Percentiles rank a stretch among this genome's conserved stretches.
Conservation (phyloP, 2,113 vertebrate genomes). For the Riparia riparia region DNA sequence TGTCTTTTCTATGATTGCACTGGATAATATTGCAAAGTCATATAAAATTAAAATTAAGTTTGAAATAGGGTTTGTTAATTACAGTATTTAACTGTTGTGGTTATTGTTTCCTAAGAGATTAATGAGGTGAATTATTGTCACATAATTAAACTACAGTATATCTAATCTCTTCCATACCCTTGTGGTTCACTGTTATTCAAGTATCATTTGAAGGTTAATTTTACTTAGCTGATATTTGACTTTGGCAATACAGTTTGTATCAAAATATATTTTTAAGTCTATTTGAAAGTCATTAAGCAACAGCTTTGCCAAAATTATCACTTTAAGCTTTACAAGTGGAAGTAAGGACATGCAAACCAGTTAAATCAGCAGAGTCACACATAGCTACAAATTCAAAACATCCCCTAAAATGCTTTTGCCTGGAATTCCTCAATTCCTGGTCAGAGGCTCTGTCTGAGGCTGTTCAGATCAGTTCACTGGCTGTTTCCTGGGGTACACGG, state of each 20-base stretch:
- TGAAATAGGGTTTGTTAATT: constrained; percentile 79
- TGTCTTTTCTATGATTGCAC: constrained; percentile 53
- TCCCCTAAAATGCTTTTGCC: neutral
- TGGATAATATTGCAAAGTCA: constrained; percentile 65
- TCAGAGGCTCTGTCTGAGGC: neutral
- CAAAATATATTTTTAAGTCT: constrained; percentile 78
- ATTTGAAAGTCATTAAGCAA: constrained; percentile 73
- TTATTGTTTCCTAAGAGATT: constrained; percentile 84
- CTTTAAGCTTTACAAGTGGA: neutral
- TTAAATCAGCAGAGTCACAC: neutral
- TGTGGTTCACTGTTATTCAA: constrained; percentile 73
- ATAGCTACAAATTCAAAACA: neutral
- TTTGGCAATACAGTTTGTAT: constrained; percentile 69
- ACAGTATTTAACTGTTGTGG: constrained; percentile 78
- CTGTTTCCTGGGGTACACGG: neutral
- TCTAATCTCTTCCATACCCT: constrained; percentile 78
- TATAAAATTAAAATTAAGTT: constrained; percentile 78
- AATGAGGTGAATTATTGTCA: constrained; percentile 84
- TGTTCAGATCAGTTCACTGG: neutral
- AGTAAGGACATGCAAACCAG: neutral
- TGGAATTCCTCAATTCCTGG: neutral
- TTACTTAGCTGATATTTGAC: constrained; percentile 77
- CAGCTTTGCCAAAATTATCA: constrained; percentile 45
- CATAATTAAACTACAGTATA: constrained; percentile 77
- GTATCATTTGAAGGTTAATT: constrained; percentile 81